Percentiles rank a stretch among this genome's conserved stretches.
Evolutionary conservation across 2,797 vertebrate species (phyloP).

Genomic region (Gymnocypris eckloni): DNA sequence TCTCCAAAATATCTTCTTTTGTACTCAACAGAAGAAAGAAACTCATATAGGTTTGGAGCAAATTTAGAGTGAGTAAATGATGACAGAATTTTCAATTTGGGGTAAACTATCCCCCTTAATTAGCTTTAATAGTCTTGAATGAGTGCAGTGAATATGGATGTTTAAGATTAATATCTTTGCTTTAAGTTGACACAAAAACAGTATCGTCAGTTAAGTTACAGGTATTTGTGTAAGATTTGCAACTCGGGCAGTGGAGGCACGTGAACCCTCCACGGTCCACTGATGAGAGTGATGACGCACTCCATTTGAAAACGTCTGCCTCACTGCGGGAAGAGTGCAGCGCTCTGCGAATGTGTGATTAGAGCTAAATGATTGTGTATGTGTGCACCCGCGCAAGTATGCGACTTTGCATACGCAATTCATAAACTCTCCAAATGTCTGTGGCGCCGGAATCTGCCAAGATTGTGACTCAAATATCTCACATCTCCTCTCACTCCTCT

Average conservation of each 20-base stretch:
- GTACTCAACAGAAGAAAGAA: neutral
- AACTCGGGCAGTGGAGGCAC: constrained; percentile 40
- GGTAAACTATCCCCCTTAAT: neutral
- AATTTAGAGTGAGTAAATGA: neutral
- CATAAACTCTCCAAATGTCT: constrained; percentile 72
- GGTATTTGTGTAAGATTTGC: constrained; percentile 33
- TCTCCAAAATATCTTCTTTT: neutral
- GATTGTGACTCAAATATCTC: constrained; percentile 77
- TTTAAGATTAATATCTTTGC: neutral
- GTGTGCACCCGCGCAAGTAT: constrained; percentile 65
- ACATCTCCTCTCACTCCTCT: constrained; percentile 70
- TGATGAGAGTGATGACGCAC: constrained; percentile 60
- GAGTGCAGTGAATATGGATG: neutral
- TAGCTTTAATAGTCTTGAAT: neutral
- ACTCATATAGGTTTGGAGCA: neutral
- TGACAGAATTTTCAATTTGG: neutral
- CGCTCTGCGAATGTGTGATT: constrained; percentile 38
- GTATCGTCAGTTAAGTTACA: neutral
- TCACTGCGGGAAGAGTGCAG: constrained; percentile 50
- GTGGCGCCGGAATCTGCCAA: constrained; percentile 66
- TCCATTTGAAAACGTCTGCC: constrained; percentile 55
- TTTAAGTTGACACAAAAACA: constrained; percentile 16
- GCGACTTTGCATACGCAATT: constrained; percentile 64
- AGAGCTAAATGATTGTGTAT: constrained; percentile 45
- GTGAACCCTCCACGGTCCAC: constrained; percentile 54